Conservation (phyloP, 2,888 invertebrate species). For the Hypselothyrea guttata region DNA sequence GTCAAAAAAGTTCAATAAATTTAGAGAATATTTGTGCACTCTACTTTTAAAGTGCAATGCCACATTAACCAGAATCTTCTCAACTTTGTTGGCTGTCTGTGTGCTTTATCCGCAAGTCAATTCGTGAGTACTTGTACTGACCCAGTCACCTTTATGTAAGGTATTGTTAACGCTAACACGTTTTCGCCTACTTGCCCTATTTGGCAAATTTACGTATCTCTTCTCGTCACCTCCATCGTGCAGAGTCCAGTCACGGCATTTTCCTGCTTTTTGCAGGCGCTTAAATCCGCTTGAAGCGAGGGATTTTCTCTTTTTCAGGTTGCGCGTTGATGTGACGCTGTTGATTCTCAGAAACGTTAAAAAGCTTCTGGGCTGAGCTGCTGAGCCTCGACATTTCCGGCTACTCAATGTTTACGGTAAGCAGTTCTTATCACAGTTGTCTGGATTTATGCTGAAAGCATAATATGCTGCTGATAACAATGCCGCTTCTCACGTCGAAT, state of each 20-base stretch:
- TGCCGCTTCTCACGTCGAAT: slow-evolving; percentile 39
- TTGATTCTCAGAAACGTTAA: slow-evolving; percentile 2
- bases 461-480: slow-evolving; percentile 59
- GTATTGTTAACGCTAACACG: slow-evolving; percentile 57
- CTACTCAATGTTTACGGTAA: slow-evolving; percentile 27
- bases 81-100: too few relatives aligned
- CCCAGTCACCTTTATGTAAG: slow-evolving; percentile 24
- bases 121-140: slow-evolving; percentile 20
- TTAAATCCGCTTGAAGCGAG: slow-evolving; percentile 58
- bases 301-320: slow-evolving; percentile 63
- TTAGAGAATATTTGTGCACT: too few relatives aligned
- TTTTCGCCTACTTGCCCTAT: slow-evolving; percentile 51
- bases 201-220: slow-evolving; percentile 62
- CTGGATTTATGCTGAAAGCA: slow-evolving; percentile 60
- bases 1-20: too few relatives aligned
- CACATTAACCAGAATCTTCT: too few relatives aligned
- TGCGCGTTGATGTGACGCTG: slow-evolving; percentile 45
- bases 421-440: slow-evolving; percentile 61
- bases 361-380: slow-evolving; percentile 12
- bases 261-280: slow-evolving; percentile 45
- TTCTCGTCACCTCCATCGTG: background rate
- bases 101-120: background rate
- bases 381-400: slow-evolving; percentile 26
- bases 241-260: slow-evolving; percentile 30
- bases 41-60: too few relatives aligned